Evolutionary conservation across 2,113 vertebrate genomes (phyloP), one percentile per base, ranked within the genome.

Genomic region (Rhynchomys soricoides): DNA sequence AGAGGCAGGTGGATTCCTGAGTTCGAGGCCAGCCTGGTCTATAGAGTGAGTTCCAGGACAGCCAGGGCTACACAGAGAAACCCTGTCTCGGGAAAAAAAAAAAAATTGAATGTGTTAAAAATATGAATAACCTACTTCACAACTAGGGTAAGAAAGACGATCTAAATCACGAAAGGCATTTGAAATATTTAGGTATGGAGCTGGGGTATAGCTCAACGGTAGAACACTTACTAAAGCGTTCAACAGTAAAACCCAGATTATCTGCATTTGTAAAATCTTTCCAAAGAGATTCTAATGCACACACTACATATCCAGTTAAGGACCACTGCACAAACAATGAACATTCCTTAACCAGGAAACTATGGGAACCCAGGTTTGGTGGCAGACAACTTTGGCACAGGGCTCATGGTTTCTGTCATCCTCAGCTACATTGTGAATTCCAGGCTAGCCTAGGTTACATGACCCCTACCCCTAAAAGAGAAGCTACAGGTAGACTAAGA

Each of bases 271-370:
- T 75, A 70, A 45, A 24, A 89, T 86, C 73, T 79, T 86, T 52
- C 48, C n/a, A 31, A 34, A 34, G 64, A 55, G n/a, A 73, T 57
- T 64, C 91, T 86, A 79, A 86, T 50, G 24, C 37, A 75, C 21
- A 90, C 8, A 59, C 2, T 57, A 59, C 43, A 89, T 5, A 81
- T 1, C 45, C 37, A 29, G 68, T 78, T n/a, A 91, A 77, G 37
- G 81, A 93, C 43, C 34, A 71, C 10, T 37, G 37, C 34, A 79
- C 17, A 57, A 91, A 82, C 12, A 57, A 34, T 22, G 26, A 37
- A 40, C 82, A 75, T 22, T 79, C 66, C 81, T 96, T 40, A 57
- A 12, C 82, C 37, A 90, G 86, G 24, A 97, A 89, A 95, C 74
- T 24, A 64, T 5, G 59, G 64, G 31, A 40, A 57, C 52, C n/a